phyloP scores from a whole-genome alignment of 2,113 vertebrate genomes.

The Tinamus guttatus region DNA sequence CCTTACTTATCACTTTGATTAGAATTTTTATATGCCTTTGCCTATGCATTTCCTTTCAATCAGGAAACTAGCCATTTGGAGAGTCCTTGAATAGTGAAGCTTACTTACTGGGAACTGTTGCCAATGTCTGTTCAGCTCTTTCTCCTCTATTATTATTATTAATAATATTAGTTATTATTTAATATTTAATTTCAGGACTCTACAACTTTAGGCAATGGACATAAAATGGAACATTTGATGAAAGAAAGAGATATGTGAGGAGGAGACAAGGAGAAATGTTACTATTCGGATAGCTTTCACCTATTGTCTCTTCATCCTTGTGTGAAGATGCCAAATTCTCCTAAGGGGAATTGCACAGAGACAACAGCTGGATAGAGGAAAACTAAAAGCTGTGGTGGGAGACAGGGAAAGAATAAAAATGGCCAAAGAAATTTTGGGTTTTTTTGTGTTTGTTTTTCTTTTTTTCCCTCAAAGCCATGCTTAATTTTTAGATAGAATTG shows the following conservation, averaged over 20 bases:
- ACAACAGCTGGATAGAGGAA: not conserved
- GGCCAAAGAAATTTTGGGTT: accelerated
- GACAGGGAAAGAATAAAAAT: not conserved
- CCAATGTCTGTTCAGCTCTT: not conserved
- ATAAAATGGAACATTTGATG: not conserved
- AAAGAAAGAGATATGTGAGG: not conserved
- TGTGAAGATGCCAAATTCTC: not conserved
- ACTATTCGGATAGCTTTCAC: not conserved
- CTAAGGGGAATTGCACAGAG: not conserved
- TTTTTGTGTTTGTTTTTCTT: accelerated
- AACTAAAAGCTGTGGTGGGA: not conserved
- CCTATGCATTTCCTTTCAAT: not conserved
- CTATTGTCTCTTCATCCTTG: not conserved
- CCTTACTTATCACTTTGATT: not conserved
- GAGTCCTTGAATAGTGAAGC: not conserved
- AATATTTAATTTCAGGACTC: not conserved
- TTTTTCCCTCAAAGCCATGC: not conserved
- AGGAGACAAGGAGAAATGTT: not conserved
- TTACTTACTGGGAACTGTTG: not conserved
- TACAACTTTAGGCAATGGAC: not conserved
- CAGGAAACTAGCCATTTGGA: not conserved
- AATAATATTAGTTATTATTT: no score
- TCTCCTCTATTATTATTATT: not conserved
- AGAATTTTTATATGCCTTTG: not conserved
- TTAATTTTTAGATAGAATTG: not conserved